Percentiles rank a stretch among this genome's conserved stretches.
Evolutionary conservation across 2,888 invertebrate genomes (phyloP).

Genomic region (Linhomoeus sp.): DNA sequence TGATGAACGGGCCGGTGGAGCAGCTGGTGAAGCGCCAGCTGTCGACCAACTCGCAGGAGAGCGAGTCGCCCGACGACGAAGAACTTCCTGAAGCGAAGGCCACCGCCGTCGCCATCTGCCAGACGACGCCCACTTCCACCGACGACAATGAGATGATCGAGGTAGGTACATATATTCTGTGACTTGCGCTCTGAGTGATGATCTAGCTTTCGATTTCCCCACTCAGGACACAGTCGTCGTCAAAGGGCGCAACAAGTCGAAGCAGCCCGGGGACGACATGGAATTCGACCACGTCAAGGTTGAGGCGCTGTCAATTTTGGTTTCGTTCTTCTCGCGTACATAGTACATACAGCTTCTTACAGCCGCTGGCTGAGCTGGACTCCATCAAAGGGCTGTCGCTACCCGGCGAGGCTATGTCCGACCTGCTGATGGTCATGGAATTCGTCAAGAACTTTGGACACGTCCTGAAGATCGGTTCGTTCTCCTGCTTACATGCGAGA

Average conservation of each 20-base stretch:
- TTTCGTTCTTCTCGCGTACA: background rate
- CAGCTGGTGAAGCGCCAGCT: too few relatives aligned
- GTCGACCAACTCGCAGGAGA: too few relatives aligned
- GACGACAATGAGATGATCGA: too few relatives aligned
- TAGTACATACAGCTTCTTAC: constrained; percentile 7
- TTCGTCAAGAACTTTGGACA: constrained; percentile 88
- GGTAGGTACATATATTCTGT: too few relatives aligned
- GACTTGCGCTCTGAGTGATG: too few relatives aligned
- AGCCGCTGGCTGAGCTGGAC: constrained; percentile 38
- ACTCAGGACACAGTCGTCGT: background rate
- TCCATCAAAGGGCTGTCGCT: constrained; percentile 59
- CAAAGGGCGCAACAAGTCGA: constrained; percentile 47
- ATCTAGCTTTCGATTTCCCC: too few relatives aligned
- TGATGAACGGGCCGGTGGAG: too few relatives aligned
- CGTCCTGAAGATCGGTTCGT: constrained; percentile 70
- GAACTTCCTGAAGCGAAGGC: too few relatives aligned
- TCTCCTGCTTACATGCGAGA: too few relatives aligned
- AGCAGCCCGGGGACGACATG: constrained; percentile 79
- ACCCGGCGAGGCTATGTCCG: constrained; percentile 69
- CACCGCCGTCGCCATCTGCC: too few relatives aligned
- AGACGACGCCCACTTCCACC: too few relatives aligned
- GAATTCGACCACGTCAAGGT: constrained; percentile 42
- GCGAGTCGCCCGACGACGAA: too few relatives aligned
- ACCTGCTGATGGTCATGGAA: constrained; percentile 82
- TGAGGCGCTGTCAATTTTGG: background rate